Conservation (phyloP, 2,113 vertebrate species). For the Sceloporus undulatus region DNA sequence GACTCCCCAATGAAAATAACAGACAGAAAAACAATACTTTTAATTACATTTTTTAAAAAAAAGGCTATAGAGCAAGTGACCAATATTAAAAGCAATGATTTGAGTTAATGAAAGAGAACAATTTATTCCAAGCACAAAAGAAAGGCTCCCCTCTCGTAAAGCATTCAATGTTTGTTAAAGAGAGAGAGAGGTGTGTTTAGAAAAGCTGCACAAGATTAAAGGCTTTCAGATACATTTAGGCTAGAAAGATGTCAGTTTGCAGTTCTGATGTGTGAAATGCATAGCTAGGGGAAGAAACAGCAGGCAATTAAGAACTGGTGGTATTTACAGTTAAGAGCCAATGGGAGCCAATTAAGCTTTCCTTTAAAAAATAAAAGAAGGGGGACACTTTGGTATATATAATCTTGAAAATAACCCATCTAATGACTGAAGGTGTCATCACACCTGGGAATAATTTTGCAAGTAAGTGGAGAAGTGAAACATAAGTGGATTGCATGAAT, state of each 20-base stretch:
- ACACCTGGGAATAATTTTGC: background rate
- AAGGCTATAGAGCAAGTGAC: background rate
- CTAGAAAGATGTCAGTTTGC: constrained; percentile 20
- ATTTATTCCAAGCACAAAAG: constrained; percentile 21
- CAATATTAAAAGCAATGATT: background rate
- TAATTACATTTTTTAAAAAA: background rate
- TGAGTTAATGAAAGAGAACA: constrained; percentile 1
- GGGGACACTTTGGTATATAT: background rate
- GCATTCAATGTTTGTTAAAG: constrained; percentile 2
- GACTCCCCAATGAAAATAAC: background rate
- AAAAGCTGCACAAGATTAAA: constrained; percentile 26
- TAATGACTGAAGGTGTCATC: background rate
- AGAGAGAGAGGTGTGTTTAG: background rate
- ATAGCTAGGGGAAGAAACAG: constrained; percentile 29
- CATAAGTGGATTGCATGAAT: rapidly evolving
- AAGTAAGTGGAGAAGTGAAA: background rate
- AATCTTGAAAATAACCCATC: constrained; percentile 13
- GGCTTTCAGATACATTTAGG: constrained; percentile 24
- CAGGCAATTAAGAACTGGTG: constrained; percentile 30
- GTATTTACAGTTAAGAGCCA: constrained; percentile 21
- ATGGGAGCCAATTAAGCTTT: constrained; percentile 24
- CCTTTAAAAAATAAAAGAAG: constrained; percentile 16
- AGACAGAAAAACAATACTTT: background rate
- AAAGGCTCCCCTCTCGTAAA: constrained; percentile 23
- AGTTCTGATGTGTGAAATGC: constrained; percentile 40